Conservation (phyloP, 2,797 vertebrate genomes). For the Tinamus major region DNA sequence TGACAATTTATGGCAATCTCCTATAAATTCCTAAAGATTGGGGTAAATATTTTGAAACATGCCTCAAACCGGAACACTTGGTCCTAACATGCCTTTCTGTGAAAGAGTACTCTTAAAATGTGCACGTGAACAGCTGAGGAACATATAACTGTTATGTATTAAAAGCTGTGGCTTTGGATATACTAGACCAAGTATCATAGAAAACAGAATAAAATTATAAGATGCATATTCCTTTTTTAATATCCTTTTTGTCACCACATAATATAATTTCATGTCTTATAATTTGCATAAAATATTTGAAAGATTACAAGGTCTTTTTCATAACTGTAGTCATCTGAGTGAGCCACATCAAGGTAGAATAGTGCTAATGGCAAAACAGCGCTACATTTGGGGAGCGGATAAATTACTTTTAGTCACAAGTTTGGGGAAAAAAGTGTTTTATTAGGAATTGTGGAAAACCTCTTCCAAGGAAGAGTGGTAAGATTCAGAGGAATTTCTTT, state of each 20-base stretch:
- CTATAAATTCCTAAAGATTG: neutral
- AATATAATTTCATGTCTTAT: neutral
- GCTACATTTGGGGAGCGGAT: neutral
- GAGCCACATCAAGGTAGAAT: neutral
- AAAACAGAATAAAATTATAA: neutral
- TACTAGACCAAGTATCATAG: neutral
- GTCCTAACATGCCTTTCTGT: neutral
- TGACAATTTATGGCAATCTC: neutral
- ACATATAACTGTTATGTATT: neutral
- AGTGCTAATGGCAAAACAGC: neutral
- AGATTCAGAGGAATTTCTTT: neutral
- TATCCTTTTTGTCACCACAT: neutral
- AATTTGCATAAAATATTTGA: neutral
- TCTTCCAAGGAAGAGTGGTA: neutral
- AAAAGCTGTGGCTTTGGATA: neutral
- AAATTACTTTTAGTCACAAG: neutral
- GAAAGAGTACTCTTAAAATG: neutral
- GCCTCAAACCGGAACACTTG: neutral
- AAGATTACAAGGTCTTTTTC: neutral
- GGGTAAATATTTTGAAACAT: neutral
- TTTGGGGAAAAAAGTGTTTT: neutral
- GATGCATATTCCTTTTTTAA: neutral
- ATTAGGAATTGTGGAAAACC: constrained; percentile 10
- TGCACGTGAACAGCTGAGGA: neutral
- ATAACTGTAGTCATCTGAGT: neutral